These are phyloP conservation scores for Intellagama lesueurii DNA, from an alignment of 2,797 vertebrate species.

Conservation along the genomic window DNA sequence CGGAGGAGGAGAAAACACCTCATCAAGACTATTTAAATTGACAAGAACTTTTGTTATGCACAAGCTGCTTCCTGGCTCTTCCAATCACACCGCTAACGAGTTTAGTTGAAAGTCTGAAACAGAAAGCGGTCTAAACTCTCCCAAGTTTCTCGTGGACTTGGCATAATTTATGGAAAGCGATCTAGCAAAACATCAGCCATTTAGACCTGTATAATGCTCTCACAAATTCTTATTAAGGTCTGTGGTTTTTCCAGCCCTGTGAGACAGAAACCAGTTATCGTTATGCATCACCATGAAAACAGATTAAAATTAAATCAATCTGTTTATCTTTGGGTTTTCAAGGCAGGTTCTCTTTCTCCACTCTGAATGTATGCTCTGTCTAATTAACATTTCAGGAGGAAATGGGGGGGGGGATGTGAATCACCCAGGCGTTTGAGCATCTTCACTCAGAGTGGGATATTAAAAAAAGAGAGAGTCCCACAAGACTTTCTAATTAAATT, in stretches of 20 bases:
- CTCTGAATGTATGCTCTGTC: slow-evolving; percentile 64
- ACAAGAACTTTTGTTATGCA: no score
- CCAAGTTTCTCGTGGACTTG: slow-evolving; percentile 56
- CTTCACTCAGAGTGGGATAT: slow-evolving; percentile 64
- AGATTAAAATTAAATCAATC: slow-evolving; percentile 83
- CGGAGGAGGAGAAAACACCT: no score
- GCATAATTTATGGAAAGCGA: slow-evolving; percentile 73
- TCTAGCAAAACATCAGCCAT: slow-evolving; percentile 74
- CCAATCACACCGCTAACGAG: slow-evolving; percentile 58
- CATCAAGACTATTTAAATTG: no score
- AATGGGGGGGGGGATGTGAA: slow-evolving; percentile 2
- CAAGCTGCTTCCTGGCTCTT: slow-evolving; percentile 22
- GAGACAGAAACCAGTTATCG: slow-evolving; percentile 76
- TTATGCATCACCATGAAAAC: slow-evolving; percentile 77
- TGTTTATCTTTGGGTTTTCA: slow-evolving; percentile 77
- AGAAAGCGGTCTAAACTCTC: slow-evolving; percentile 67
- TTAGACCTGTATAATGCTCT: slow-evolving; percentile 77
- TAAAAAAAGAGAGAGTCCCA: slow-evolving; percentile 56
- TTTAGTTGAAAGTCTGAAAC: slow-evolving; percentile 71
- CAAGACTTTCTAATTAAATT: slow-evolving; percentile 69
- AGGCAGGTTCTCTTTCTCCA: slow-evolving; percentile 63
- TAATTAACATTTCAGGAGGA: slow-evolving; percentile 77
- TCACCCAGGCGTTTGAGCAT: slow-evolving; percentile 37
- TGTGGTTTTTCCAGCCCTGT: slow-evolving; percentile 66
- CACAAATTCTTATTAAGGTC: slow-evolving; percentile 75